phyloP scores from a whole-genome alignment of 1,140 invertebrate genomes.

The Anagrus nilaparvatae region DNA sequence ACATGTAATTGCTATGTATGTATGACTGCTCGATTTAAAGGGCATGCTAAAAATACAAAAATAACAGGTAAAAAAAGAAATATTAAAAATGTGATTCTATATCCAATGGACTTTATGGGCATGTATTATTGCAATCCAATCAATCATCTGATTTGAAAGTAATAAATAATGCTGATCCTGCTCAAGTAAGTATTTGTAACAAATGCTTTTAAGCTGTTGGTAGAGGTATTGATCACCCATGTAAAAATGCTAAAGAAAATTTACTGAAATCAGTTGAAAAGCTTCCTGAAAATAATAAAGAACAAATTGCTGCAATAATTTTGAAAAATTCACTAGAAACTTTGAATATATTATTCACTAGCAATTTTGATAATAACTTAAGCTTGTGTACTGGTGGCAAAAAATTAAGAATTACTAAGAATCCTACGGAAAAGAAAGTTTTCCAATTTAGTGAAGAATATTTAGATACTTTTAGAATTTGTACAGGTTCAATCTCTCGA shows the following conservation, averaged over 20 bases:
- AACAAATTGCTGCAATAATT: constrained; percentile 3
- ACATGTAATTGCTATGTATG: background rate
- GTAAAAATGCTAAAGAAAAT: constrained; percentile 3
- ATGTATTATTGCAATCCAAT: background rate
- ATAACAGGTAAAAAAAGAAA: background rate
- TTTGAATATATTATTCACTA: background rate
- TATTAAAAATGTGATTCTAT: background rate
- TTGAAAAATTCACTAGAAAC: constrained; percentile 4
- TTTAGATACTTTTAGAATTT: constrained; percentile 7
- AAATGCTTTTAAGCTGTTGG: constrained; percentile 4
- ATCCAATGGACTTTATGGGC: background rate
- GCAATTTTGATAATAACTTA: background rate
- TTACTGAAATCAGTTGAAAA: constrained; percentile 3
- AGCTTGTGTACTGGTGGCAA: background rate
- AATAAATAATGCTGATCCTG: background rate
- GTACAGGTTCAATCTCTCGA: background rate
- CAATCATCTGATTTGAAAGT: background rate
- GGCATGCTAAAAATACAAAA: background rate
- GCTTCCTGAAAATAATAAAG: constrained; percentile 6
- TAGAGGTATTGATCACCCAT: constrained; percentile 1
- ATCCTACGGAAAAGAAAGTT: background rate
- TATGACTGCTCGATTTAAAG: background rate
- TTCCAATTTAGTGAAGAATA: constrained; percentile 2
- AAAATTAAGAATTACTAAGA: background rate
- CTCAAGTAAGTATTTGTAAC: constrained; percentile 3